A percentile compares a stretch with the other conserved stretches of the same genome.
These are phyloP conservation scores for Penaeus indicus DNA, from an alignment of 1,140 invertebrate species.

Conservation along the genomic window DNA sequence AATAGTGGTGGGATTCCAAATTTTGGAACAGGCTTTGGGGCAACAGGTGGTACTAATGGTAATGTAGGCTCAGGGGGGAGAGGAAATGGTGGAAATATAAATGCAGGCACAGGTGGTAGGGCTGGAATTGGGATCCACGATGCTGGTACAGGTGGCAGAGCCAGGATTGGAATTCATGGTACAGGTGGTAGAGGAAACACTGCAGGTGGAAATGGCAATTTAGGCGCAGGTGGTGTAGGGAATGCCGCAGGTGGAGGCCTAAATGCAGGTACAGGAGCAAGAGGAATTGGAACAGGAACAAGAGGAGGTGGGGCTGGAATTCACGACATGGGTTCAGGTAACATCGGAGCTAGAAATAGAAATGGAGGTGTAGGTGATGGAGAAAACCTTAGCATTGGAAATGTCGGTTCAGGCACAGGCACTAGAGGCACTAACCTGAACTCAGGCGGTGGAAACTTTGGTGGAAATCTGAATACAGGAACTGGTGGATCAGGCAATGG, in stretches of 20 bases:
- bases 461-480: slow-evolving; percentile 15
- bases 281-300: background rate
- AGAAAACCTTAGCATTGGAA: no score
- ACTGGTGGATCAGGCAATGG: background rate
- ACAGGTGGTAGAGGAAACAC: background rate
- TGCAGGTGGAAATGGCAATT: slow-evolving; percentile 1
- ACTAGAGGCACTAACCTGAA: no score
- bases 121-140: background rate
- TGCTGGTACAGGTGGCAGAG: background rate
- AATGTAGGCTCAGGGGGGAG: background rate
- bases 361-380: no score
- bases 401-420: no score
- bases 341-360: background rate
- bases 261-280: background rate
- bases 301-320: background rate
- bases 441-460: background rate
- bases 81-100: background rate
- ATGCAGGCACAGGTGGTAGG: no score
- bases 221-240: background rate
- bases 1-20: no score
- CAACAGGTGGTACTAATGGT: background rate
- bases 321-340: background rate
- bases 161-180: no score
- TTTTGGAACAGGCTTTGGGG: no score
- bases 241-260: no score